Evolutionary conservation across 2,888 invertebrate species (phyloP), one percentile per base, ranked within the genome.

Genomic region (Harpalus rubripes): DNA sequence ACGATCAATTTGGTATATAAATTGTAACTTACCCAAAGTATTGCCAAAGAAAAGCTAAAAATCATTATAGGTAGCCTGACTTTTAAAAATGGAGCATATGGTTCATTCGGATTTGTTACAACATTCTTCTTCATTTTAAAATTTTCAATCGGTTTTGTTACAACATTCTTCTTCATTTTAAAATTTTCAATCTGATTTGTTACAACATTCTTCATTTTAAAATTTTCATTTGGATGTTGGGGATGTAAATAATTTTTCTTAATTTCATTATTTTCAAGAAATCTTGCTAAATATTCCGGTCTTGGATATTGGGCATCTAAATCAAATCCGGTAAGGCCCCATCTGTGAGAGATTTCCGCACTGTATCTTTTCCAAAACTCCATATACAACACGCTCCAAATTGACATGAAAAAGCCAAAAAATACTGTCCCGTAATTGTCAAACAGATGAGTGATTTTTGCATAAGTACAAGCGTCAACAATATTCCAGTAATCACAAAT

Each of bases 361-460:
- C 95, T 95, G 89, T 95, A 95, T 80, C 72, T 92, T 89, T 96
- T 96, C 97, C 97, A 97, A 86, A 96, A 91, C 90, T 97, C 97
- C 88, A 96, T 92, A 91, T 96, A 97, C 61, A 96, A 89, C 0
- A 95, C 93, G 86, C 95, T 93, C 97, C 97, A 97, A 86, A 97
- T 92, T 1, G 96, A 95, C 96, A 97, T 96, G 88, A 96, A 94
- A 79, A 95, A 92, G 1, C 96, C 95, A 91, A 97, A 97, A 86
- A 94, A 92, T 56, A 96, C 94, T 0, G 96, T 96, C 72, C 95
- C 93, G 79, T 94, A 93, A 91, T 97, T 97, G 91, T 97, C 97
- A 89, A 97, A 95, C 63, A 97, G 91, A 89, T 96, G 95, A n/a
- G 95, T 95, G 79, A 95, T 92, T 89, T 93, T 93, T 4, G 96